A percentile compares a stretch with the other conserved stretches of the same genome.
Conservation (phyloP, 2,888 invertebrate species). For the Malachius bipustulatus region DNA sequence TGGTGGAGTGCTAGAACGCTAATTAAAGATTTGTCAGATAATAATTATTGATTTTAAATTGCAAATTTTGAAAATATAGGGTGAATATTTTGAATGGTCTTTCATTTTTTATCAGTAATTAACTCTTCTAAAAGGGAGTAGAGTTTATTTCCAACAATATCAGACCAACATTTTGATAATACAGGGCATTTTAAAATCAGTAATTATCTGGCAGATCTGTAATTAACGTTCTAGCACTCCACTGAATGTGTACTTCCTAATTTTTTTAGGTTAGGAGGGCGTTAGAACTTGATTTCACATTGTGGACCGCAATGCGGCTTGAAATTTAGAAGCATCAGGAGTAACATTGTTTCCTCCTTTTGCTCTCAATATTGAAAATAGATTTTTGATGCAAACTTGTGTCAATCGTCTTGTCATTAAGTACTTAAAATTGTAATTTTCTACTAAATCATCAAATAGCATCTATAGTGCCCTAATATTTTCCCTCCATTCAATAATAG, state of each 20-base stretch:
- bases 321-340: constrained; percentile 2
- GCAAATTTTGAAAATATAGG: too few relatives aligned
- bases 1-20: too few relatives aligned
- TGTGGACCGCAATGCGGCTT: constrained; percentile 1
- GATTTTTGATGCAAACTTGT: background rate
- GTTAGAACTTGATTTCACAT: background rate
- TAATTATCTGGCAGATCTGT: too few relatives aligned
- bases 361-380: constrained; percentile 1
- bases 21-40: too few relatives aligned
- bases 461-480: background rate
- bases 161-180: too few relatives aligned
- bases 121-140: too few relatives aligned
- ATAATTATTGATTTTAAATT: too few relatives aligned
- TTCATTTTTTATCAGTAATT: too few relatives aligned
- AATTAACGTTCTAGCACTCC: too few relatives aligned
- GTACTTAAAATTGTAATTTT: background rate
- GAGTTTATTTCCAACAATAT: too few relatives aligned
- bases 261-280: background rate
- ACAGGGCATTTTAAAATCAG: too few relatives aligned
- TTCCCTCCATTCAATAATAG: constrained; percentile 2
- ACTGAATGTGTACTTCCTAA: background rate
- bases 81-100: too few relatives aligned
- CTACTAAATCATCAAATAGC: constrained; percentile 3
- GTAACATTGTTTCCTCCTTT: constrained; percentile 3
- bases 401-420: constrained; percentile 3